Evolutionary conservation across 2,888 invertebrate genomes (phyloP).

Genomic region (Ferdinandea cuprea): DNA sequence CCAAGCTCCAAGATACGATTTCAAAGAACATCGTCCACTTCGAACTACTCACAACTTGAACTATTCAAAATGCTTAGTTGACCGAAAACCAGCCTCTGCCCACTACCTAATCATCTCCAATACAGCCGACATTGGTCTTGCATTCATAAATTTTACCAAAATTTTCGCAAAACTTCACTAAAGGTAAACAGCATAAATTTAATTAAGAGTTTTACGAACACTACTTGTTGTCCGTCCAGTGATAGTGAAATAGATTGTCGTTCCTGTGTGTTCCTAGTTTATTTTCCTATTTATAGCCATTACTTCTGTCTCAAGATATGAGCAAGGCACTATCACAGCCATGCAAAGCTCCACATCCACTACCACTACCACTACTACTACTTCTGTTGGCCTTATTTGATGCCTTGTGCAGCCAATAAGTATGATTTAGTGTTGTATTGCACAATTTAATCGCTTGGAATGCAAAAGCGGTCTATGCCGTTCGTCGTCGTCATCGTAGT

Average conservation of each 20-base stretch:
- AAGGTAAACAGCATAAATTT: slow-evolving; percentile 67
- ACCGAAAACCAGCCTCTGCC: not conserved
- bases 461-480: slow-evolving; percentile 34
- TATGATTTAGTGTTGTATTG: slow-evolving; percentile 56
- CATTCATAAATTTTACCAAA: slow-evolving; percentile 47
- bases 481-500: not conserved
- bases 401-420: slow-evolving; percentile 33
- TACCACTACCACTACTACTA: not conserved
- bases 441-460: slow-evolving; percentile 61
- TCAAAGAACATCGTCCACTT: too few species aligned
- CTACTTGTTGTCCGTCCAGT: slow-evolving; percentile 4
- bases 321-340: slow-evolving; percentile 1
- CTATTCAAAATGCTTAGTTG: not conserved
- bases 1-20: too few species aligned
- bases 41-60: too few species aligned
- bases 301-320: slow-evolving; percentile 45
- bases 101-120: not conserved
- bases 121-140: slow-evolving; percentile 1
- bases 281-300: slow-evolving; percentile 33
- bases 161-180: slow-evolving; percentile 36
- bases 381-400: not conserved
- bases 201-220: slow-evolving; percentile 48
- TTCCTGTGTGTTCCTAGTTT: slow-evolving; percentile 7
- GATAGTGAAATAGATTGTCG: not conserved
- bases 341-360: not conserved